Evolutionary conservation across 2,797 vertebrate species (phyloP).

Genomic region (Xiphophorus birchmanni): DNA sequence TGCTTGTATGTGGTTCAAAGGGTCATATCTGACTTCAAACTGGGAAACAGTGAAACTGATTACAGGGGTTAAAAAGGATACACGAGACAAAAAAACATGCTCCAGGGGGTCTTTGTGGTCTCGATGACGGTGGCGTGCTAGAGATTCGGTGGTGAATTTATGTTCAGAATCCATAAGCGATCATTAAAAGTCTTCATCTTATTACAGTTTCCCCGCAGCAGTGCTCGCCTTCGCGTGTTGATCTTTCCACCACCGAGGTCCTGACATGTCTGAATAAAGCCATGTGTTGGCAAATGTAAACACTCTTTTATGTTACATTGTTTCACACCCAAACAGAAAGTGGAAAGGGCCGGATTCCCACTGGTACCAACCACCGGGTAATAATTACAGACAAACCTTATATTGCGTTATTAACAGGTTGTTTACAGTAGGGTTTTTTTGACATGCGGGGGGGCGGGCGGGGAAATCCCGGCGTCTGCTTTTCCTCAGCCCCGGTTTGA

Average conservation of each 20-base stretch:
- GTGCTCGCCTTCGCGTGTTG: neutral
- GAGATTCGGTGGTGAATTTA: neutral
- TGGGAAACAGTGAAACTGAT: slow-evolving; percentile 3
- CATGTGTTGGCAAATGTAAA: slow-evolving; percentile 8
- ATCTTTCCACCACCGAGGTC: slow-evolving; percentile 3
- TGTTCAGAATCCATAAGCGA: neutral
- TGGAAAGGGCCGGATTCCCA: slow-evolving; percentile 10
- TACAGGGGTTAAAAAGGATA: neutral
- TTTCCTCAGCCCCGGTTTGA: slow-evolving; percentile 32
- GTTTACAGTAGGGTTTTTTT: slow-evolving; percentile 28
- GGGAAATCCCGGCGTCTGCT: slow-evolving; percentile 31
- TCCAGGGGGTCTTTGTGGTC: neutral
- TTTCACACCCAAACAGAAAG: slow-evolving; percentile 5
- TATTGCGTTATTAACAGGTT: slow-evolving; percentile 41
- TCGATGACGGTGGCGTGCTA: neutral
- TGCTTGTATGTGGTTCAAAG: neutral
- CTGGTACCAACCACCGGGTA: slow-evolving; percentile 17
- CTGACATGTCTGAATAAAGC: slow-evolving; percentile 16
- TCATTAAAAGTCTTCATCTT: neutral
- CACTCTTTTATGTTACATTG: neutral
- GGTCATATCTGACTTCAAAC: neutral
- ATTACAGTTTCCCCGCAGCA: neutral
- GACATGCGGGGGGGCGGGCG: slow-evolving; percentile 1
- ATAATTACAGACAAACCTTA: slow-evolving; percentile 23
- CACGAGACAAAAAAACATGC: neutral